Evolutionary conservation across 2,797 vertebrate species (phyloP), one percentile per base, ranked within the genome.

Genomic region (Simalia tracyae): DNA sequence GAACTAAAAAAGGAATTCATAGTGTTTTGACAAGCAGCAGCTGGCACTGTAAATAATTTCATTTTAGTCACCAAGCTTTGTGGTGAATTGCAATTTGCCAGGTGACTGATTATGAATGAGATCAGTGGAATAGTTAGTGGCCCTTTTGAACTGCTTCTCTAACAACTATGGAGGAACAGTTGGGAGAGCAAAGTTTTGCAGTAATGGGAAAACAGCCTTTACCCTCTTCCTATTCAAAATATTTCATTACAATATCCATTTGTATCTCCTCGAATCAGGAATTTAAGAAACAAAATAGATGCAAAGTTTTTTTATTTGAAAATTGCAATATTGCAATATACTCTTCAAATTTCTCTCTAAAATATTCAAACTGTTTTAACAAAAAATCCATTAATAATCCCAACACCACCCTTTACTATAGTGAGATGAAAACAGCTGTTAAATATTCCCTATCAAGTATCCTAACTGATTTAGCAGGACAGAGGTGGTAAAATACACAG

Each of bases 1-100:
- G 60, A 92, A 86, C 87, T 91, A 90, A 88, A 46, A 93, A 92
- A 95, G 93, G 86, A 94, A 86, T 90, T 61, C n/a, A 11, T 66
- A 92, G 89, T 31, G n/a, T 76, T 81, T 92, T 91, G 66, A 76
- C 24, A 42, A 92, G 89, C 86, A 94, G 91, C 90, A 92, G 59
- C 56, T 94, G 63, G 19, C 86, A 42, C 31, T 92, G 90, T 64
- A 93, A 94, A 94, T 93, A 91, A 93, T 92, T 95, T 93, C 59
- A 87, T 89, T 94, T 94, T 93, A 94, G 94, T 93, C 92, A 86
- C 89, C 76, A 10, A 88, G 88, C n/a, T 93, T 91, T 92, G 57
- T 63, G 24, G 15, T 89, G 89, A 87, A 93, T 95, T 92, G 93
- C 86, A 90, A 93, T 93, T 95, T 93, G 72, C 86, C 17, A 28